Base-by-base conservation (phyloP, 2,113 vertebrate species). In the Carollia perspicillata region DNA sequence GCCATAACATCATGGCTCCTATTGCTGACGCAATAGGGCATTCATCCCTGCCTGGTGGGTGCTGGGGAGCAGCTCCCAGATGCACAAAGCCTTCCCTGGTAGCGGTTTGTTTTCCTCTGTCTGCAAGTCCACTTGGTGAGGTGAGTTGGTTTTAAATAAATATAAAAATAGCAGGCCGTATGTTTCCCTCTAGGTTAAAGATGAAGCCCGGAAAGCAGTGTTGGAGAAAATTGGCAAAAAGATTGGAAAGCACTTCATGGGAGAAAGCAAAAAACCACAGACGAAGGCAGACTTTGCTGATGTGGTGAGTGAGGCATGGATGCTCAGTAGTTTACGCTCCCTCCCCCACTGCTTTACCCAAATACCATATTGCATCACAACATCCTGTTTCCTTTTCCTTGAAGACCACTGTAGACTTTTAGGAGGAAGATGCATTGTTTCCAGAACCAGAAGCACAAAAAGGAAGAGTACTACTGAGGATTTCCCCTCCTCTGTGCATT, bases 351-450 rank as follows among this genome's bases (percentile, higher is more conserved):
- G 30, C 22, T 79, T 42, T 22, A 58, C 28, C 20, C 53, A 65
- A 53, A 16, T 55, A 14, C 26, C 8, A 37, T 51, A 5, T 53
- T 69, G 13, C 16, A 66, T 86, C 49, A 5, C 33, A 79, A 94
- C 26, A 26, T 87, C 65, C 5, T 40, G 1, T 55, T 84, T 80
- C 22, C 79, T 90, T 79, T 92, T 95, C 6, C 55, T 94, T 95
- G 3, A 98, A 99, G 99, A 99, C 99, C 0, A 97, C 96, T 74
- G 99, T 99, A 89, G 99, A 99, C 97, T 99, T 99, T 2, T 97
- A 98, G 97, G 47, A 99, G 99, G 96, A 8, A 99, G 55, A 99
- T 99, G 99, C 99, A 99, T 87, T 99, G 99, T 49, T 99, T 99
- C 97, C 65, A 9, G 97, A 97, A 90, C 20, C 37, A 98, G 53